A percentile compares a stretch with the other conserved stretches of the same genome.
These are phyloP conservation scores for Xestia xanthographa DNA, from an alignment of 2,888 invertebrate genomes.

Conservation along the genomic window DNA sequence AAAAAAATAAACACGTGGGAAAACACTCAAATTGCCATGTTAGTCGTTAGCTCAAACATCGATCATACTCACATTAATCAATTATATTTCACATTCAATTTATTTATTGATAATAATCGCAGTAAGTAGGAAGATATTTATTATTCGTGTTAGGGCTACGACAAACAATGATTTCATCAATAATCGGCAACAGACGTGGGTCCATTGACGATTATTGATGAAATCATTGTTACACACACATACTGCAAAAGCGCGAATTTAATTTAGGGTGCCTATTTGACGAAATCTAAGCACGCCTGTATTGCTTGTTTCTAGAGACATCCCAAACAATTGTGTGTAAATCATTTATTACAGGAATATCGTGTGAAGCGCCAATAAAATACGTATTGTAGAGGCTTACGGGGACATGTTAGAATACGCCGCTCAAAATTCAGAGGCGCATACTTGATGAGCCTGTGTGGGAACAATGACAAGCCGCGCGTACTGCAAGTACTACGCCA, in stretches of 20 bases:
- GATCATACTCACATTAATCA: not conserved
- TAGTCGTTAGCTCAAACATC: not conserved
- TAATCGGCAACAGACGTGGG: too few relatives aligned
- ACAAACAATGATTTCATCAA: not conserved
- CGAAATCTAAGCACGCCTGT: not conserved
- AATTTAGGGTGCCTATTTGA: not conserved
- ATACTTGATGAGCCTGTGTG: conserved; percentile 80
- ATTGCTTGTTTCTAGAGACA: conserved; percentile 33
- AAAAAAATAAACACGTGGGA: not conserved
- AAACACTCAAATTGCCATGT: not conserved
- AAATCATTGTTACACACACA: too few relatives aligned
- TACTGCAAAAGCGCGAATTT: not conserved
- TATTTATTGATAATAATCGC: not conserved
- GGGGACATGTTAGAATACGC: conserved; percentile 75
- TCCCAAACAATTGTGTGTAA: conserved; percentile 37
- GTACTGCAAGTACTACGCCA: conserved; percentile 47
- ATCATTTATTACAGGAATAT: conserved; percentile 56
- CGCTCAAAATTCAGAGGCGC: conserved; percentile 79
- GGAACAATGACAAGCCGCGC: conserved; percentile 70
- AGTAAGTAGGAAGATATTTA: not conserved
- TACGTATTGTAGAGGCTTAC: conserved; percentile 76
- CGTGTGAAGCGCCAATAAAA: conserved; percentile 66
- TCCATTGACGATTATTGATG: too few relatives aligned
- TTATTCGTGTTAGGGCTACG: not conserved
- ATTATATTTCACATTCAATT: not conserved